Evolutionary conservation across 2,888 invertebrate species (phyloP), one percentile per base, ranked within the genome.

Genomic region (Platycnemis pennipes): DNA sequence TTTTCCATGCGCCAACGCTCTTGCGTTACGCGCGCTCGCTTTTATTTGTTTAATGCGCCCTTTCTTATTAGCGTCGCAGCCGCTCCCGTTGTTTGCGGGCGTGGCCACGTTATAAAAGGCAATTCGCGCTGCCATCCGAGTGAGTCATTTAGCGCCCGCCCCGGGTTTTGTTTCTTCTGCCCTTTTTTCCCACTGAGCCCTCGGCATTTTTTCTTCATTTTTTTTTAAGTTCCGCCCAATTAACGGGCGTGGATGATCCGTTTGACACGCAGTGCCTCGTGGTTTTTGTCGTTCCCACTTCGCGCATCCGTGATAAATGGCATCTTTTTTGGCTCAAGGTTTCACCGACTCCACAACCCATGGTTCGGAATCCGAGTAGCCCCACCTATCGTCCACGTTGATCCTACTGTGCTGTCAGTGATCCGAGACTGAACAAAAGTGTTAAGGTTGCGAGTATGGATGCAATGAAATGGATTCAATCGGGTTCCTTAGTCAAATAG

Each of bases 41-140:
- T 37, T 77, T 77, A 77, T 77, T 77, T 77, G 77, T 77, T 77
- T 77, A 77, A 77, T 77, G 77, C 77, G 77, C 77, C 77, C 77
- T 77, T 77, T 77, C 77, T 77, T 77, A 77, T 77, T 77, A 77
- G 37, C 77, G 37, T 37, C 77, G 77, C 77, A 37, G 77, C 37
- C 77, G 77, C 77, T 77, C 77, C 77, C 77, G 77, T 77, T 77
- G 77, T 77, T 77, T 77, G 77, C 77, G 77, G 77, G 77, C 77
- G 77, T 77, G 77, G 77, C 16, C 77, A 22, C 77, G 26, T 63
- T 63, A 63, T 77, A 77, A 37, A 77, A 77, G 77, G 77, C 77
- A 77, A 77, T 77, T 77, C 77, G 77, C 77, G 77, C 37, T 77
- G 77, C 77, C 77, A 77, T 77, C 77, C 77, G 77, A 77, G 77